These are phyloP conservation scores for Mythimna lalbum DNA, from an alignment of 2,888 invertebrate genomes.

Conservation along the genomic window DNA sequence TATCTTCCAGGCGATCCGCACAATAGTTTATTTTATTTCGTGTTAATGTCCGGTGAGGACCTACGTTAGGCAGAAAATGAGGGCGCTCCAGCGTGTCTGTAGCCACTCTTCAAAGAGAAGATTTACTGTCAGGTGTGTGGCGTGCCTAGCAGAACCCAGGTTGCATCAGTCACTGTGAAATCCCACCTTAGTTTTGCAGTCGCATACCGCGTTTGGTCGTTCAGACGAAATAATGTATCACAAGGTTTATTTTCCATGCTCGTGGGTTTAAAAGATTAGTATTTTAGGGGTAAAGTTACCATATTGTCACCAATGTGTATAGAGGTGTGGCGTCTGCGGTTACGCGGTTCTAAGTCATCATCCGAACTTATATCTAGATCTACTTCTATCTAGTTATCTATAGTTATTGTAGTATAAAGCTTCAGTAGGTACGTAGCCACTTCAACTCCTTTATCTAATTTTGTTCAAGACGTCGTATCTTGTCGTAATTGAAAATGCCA, in stretches of 20 bases:
- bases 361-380: neutral
- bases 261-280: slow-evolving; percentile 6
- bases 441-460: slow-evolving; percentile 2
- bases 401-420: neutral
- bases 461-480: neutral
- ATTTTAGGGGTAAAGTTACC: slow-evolving; percentile 2
- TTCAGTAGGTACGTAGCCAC: neutral
- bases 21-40: too few relatives aligned
- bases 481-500: slow-evolving; percentile 43
- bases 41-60: too few relatives aligned
- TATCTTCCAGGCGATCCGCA: too few relatives aligned
- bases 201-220: too few relatives aligned
- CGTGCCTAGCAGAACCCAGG: too few relatives aligned
- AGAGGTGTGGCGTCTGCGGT: slow-evolving; percentile 38
- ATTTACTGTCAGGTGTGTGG: too few relatives aligned
- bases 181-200: too few relatives aligned
- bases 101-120: too few relatives aligned
- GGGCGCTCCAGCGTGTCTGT: too few relatives aligned
- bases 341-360: slow-evolving; percentile 42
- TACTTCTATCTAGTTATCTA: neutral
- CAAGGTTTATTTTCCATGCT: neutral
- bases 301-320: neutral
- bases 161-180: too few relatives aligned
- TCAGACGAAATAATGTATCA: too few relatives aligned
- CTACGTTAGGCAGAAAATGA: too few relatives aligned